These are phyloP conservation scores for Scelioninae gen. 1 DNA, from an alignment of 2,888 invertebrate genomes.

Conservation along the genomic window DNA sequence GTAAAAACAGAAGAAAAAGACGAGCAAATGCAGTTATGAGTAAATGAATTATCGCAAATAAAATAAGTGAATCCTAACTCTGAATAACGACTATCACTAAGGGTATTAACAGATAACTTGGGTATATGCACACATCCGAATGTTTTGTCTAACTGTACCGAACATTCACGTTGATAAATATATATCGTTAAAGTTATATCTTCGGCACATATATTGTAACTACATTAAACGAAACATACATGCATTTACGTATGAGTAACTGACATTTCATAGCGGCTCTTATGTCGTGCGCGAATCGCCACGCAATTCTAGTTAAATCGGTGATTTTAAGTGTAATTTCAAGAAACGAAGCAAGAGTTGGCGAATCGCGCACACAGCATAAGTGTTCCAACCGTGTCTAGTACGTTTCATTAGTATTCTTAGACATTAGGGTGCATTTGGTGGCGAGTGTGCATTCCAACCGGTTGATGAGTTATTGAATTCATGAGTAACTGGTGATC, in stretches of 20 bases:
- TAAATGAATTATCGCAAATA: no score
- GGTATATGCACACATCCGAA: slow-evolving; percentile 71
- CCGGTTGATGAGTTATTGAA: slow-evolving; percentile 64
- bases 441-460: slow-evolving; percentile 78
- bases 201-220: slow-evolving; percentile 65
- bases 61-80: slow-evolving; percentile 74
- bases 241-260: slow-evolving; percentile 66
- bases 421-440: slow-evolving; percentile 76
- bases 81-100: slow-evolving; percentile 73
- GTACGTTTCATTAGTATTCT: slow-evolving; percentile 73
- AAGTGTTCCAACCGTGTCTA: slow-evolving; percentile 63
- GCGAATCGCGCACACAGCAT: no score
- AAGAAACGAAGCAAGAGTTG: no score
- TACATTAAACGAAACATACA: slow-evolving; percentile 63
- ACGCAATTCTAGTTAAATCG: no score
- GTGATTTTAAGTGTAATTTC: no score
- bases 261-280: slow-evolving; percentile 43
- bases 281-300: no score
- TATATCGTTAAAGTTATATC: slow-evolving; percentile 65
- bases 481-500: slow-evolving; percentile 39
- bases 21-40: no score
- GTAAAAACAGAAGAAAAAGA: slow-evolving; percentile 7
- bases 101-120: slow-evolving; percentile 76
- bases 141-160: slow-evolving; percentile 62
- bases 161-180: slow-evolving; percentile 63